Conservation (phyloP, 2,113 vertebrate genomes). For the Rissa tridactyla region DNA sequence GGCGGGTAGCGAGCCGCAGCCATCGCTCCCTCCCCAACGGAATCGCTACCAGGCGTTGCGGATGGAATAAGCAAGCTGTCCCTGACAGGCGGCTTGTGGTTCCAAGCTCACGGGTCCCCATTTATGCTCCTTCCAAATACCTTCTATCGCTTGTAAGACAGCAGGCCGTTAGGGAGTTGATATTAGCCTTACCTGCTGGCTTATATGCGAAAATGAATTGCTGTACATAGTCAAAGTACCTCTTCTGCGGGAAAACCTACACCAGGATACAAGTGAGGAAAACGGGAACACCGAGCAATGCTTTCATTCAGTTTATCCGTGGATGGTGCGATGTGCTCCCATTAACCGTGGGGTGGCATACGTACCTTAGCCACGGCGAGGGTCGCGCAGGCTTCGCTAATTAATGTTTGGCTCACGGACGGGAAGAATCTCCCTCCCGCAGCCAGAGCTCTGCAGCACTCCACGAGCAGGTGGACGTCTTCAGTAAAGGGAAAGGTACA, state of each 20-base stretch:
- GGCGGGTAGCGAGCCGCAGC: background rate
- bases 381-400: background rate
- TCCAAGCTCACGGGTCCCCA: background rate
- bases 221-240: background rate
- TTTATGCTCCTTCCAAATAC: background rate
- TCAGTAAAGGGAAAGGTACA: background rate
- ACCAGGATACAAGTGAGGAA: background rate
- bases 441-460: background rate
- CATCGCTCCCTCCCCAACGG: background rate
- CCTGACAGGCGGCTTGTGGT: background rate
- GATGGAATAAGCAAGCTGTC: background rate
- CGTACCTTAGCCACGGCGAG: background rate
- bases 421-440: background rate
- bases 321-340: background rate
- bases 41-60: background rate
- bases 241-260: background rate
- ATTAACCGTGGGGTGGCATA: background rate
- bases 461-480: background rate
- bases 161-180: background rate
- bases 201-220: background rate
- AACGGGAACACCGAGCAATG: background rate
- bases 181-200: background rate
- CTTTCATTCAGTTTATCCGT: background rate
- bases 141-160: background rate
- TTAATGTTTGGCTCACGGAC: background rate